Evolutionary conservation across 2,113 vertebrate species (phyloP).

Genomic region (Esox niger): DNA sequence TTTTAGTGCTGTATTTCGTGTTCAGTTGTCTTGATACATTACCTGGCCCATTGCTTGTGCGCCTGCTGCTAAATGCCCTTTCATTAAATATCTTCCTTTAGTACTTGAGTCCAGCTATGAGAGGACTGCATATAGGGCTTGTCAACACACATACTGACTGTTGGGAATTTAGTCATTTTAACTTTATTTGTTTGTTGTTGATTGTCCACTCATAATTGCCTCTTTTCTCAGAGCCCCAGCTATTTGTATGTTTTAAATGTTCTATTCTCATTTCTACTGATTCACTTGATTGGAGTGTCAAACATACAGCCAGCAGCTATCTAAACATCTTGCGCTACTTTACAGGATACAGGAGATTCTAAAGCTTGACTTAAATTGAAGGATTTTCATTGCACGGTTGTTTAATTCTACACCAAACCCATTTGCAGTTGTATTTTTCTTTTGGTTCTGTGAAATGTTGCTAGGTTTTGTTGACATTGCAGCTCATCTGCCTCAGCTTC

Average conservation of each 20-base stretch:
- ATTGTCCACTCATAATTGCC: too few relatives aligned
- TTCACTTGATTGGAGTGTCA: too few relatives aligned
- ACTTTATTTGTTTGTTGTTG: too few relatives aligned
- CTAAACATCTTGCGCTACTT: not conserved
- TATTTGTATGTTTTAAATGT: too few relatives aligned
- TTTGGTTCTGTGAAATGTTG: not conserved
- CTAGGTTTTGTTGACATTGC: conserved; percentile 1
- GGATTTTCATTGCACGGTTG: not conserved
- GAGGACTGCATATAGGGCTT: conserved; percentile 12
- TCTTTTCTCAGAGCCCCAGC: too few relatives aligned
- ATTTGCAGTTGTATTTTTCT: not conserved
- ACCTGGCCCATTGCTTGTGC: conserved; percentile 18
- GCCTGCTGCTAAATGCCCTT: conserved; percentile 24
- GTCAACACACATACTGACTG: conserved; percentile 1
- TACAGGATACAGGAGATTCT: not conserved
- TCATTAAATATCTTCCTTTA: conserved; percentile 18
- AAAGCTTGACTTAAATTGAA: not conserved
- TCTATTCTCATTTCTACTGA: too few relatives aligned
- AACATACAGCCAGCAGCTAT: too few relatives aligned
- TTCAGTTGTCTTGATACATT: conserved; percentile 14
- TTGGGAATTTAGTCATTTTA: not conserved
- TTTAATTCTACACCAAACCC: not conserved
- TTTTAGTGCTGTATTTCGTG: not conserved
- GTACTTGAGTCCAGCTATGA: conserved; percentile 5
- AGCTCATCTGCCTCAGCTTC: conserved; percentile 2